phyloP scores from a whole-genome alignment of 1,140 invertebrate species.

The Conus ventricosus region DNA sequence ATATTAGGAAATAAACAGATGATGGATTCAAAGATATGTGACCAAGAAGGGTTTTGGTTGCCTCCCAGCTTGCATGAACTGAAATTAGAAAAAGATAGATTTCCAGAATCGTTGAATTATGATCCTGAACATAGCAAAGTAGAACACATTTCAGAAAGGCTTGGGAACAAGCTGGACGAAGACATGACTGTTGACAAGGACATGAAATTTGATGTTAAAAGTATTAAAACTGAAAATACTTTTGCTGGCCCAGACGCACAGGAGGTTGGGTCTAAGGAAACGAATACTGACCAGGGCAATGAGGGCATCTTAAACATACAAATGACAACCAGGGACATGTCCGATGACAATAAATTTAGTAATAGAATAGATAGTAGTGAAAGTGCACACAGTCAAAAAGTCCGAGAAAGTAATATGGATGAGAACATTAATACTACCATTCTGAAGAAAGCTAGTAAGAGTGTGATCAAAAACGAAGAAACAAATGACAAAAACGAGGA shows the following conservation, averaged over 20 bases:
- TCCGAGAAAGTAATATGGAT: too few relatives aligned
- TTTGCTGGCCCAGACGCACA: neutral
- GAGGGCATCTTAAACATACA: neutral
- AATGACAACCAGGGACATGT: neutral
- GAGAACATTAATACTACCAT: too few relatives aligned
- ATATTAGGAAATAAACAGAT: neutral
- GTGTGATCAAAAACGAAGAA: too few relatives aligned
- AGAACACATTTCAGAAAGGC: too few relatives aligned
- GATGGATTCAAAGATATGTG: neutral
- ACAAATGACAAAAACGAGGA: too few relatives aligned
- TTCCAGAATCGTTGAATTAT: neutral
- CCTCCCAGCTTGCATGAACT: neutral
- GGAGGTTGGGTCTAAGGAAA: neutral
- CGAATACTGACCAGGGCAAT: neutral
- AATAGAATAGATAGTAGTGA: neutral
- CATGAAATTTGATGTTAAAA: neutral
- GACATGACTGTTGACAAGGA: too few relatives aligned
- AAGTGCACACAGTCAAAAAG: neutral
- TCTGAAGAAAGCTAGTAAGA: too few relatives aligned
- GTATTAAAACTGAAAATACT: neutral
- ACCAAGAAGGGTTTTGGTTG: neutral
- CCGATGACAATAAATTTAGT: neutral
- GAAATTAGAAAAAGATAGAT: neutral
- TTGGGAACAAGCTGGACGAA: too few relatives aligned
- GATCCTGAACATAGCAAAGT: neutral